A percentile compares a stretch with the other conserved stretches of the same genome.
Evolutionary conservation across 2,888 invertebrate genomes (phyloP).

Genomic region (Danaus chrysippus): DNA sequence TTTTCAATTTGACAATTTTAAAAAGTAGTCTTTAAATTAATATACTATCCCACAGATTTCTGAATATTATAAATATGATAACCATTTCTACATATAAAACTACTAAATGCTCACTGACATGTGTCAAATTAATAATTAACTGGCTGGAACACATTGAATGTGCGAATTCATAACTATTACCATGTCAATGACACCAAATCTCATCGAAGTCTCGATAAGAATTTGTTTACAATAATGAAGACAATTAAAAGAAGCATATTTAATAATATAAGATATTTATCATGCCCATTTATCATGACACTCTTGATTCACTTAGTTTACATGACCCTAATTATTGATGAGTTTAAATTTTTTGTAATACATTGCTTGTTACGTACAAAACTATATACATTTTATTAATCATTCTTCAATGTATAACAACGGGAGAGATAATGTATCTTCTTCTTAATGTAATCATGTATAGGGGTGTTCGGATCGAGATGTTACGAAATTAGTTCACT

Average conservation of each 20-base stretch:
- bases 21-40: no score
- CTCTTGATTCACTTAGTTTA: constrained; percentile 8
- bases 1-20: no score
- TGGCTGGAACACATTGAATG: neutral
- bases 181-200: constrained; percentile 26
- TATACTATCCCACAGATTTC: no score
- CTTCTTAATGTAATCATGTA: neutral
- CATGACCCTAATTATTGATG: neutral
- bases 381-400: neutral
- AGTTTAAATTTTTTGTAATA: constrained; percentile 11
- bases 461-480: neutral
- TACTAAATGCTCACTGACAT: no score
- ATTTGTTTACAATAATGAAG: constrained; percentile 30
- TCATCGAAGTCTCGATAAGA: constrained; percentile 11
- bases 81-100: no score
- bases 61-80: no score
- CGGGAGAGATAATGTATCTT: neutral
- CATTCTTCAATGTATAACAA: constrained; percentile 20
- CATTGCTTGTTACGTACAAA: constrained; percentile 13
- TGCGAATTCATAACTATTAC: constrained; percentile 7
- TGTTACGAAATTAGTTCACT: constrained; percentile 43
- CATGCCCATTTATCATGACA: constrained; percentile 7
- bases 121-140: no score
- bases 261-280: constrained; percentile 10
- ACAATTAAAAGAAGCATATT: constrained; percentile 25